Conservation (phyloP, 2,113 vertebrate genomes). For the Gopherus evgoodei region DNA sequence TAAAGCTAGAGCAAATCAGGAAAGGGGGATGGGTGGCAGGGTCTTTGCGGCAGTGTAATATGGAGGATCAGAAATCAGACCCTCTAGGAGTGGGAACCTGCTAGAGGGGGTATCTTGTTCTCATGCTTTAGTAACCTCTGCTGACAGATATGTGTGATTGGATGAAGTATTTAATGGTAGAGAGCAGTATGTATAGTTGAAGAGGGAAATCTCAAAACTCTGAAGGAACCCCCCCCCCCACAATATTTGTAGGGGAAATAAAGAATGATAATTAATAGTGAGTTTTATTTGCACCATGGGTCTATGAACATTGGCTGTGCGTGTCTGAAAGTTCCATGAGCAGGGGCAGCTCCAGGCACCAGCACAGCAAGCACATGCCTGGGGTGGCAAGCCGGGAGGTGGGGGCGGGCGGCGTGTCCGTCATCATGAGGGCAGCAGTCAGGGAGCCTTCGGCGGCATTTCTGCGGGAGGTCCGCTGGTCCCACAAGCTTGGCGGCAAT, state of each 20-base stretch:
- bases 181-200: background rate
- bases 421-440: no score
- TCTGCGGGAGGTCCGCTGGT: no score
- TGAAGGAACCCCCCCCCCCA: background rate
- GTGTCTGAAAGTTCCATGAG: background rate
- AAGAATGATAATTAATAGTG: background rate
- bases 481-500: no score
- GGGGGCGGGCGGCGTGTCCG: no score
- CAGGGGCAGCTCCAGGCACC: background rate
- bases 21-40: background rate
- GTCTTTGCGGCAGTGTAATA: background rate
- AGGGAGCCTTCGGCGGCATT: no score
- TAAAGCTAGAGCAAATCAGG: background rate
- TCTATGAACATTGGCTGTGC: background rate
- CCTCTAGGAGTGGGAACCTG: background rate
- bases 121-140: background rate
- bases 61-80: background rate
- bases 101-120: background rate
- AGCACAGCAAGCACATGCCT: no score
- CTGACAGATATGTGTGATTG: background rate
- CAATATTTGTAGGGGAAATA: background rate
- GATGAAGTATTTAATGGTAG: background rate
- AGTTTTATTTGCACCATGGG: background rate
- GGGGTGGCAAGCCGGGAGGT: no score
- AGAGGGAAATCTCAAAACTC: background rate